phyloP scores from a whole-genome alignment of 1,140 invertebrate genomes.

The Harlomillsia oculata region DNA sequence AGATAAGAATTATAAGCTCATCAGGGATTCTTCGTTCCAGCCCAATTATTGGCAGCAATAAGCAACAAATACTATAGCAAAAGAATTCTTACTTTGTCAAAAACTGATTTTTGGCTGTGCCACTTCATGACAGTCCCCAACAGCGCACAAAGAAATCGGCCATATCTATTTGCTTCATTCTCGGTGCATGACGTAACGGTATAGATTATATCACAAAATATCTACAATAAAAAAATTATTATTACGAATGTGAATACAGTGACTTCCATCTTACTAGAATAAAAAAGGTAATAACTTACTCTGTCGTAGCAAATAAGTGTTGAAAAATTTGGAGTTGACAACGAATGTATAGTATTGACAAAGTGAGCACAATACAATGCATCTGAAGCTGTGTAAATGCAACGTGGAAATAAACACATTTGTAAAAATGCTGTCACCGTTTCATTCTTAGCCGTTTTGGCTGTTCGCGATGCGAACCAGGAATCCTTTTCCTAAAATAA shows the following conservation, averaged over 20 bases:
- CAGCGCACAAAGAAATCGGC: slow-evolving; percentile 83
- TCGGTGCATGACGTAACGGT: slow-evolving; percentile 94
- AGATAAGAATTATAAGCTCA: too few species aligned
- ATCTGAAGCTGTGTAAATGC: slow-evolving; percentile 88
- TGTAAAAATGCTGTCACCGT: slow-evolving; percentile 94
- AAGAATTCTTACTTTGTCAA: slow-evolving; percentile 57
- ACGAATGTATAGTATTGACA: slow-evolving; percentile 84
- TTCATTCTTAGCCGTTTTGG: slow-evolving; percentile 86
- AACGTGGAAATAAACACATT: slow-evolving; percentile 89
- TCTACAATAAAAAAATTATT: slow-evolving; percentile 47
- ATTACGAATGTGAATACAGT: too few species aligned
- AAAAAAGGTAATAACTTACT: slow-evolving; percentile 48
- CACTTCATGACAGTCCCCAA: slow-evolving; percentile 92
- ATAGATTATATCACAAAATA: slow-evolving; percentile 97
- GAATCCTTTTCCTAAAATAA: slow-evolving; percentile 67
- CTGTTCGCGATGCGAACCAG: slow-evolving; percentile 81
- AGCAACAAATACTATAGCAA: too few species aligned
- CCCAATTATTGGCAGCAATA: too few species aligned
- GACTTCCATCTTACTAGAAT: not conserved
- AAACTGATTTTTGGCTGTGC: slow-evolving; percentile 80
- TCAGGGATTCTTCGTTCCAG: too few species aligned
- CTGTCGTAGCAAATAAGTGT: slow-evolving; percentile 94
- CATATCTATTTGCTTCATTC: slow-evolving; percentile 94
- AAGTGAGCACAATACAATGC: slow-evolving; percentile 96
- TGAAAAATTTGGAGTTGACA: slow-evolving; percentile 95